A percentile compares a stretch with the other conserved stretches of the same genome.
Evolutionary conservation across 1,140 invertebrate species (phyloP).

Genomic region (Rhopalosiphum padi): DNA sequence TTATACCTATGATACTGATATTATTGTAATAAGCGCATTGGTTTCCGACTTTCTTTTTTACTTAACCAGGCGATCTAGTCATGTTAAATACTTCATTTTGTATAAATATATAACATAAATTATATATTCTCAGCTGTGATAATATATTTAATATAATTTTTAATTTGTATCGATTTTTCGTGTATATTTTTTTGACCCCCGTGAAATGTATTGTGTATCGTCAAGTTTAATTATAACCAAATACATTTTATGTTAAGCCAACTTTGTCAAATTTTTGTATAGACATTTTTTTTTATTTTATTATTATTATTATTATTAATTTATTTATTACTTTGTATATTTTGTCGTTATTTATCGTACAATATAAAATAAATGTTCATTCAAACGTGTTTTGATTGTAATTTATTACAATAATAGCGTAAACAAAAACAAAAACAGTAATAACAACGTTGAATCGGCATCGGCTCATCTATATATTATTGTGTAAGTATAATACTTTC

Average conservation of each 20-base stretch:
- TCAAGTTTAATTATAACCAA: constrained; percentile 43
- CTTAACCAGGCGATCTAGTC: constrained; percentile 50
- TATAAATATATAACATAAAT: constrained; percentile 37
- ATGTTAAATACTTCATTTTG: constrained; percentile 53
- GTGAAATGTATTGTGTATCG: constrained; percentile 22
- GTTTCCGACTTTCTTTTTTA: constrained; percentile 33
- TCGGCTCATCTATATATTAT: neutral
- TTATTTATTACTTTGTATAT: constrained; percentile 57
- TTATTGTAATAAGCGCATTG: constrained; percentile 6
- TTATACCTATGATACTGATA: neutral
- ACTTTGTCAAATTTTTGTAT: constrained; percentile 56
- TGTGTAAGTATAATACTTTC: neutral
- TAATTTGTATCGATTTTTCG: constrained; percentile 46
- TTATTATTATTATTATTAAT: constrained; percentile 32
- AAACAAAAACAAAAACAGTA: neutral
- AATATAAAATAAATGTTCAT: constrained; percentile 56
- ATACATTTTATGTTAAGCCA: constrained; percentile 26
- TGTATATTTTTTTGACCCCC: constrained; percentile 46
- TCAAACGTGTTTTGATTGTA: neutral
- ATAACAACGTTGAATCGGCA: neutral
- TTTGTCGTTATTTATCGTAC: constrained; percentile 57
- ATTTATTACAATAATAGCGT: constrained; percentile 6
- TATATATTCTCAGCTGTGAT: constrained; percentile 55
- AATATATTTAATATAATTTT: constrained; percentile 56
- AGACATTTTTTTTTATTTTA: constrained; percentile 43